These are phyloP conservation scores for Callopanchax toddi DNA, from an alignment of 2,113 vertebrate genomes.

Conservation along the genomic window DNA sequence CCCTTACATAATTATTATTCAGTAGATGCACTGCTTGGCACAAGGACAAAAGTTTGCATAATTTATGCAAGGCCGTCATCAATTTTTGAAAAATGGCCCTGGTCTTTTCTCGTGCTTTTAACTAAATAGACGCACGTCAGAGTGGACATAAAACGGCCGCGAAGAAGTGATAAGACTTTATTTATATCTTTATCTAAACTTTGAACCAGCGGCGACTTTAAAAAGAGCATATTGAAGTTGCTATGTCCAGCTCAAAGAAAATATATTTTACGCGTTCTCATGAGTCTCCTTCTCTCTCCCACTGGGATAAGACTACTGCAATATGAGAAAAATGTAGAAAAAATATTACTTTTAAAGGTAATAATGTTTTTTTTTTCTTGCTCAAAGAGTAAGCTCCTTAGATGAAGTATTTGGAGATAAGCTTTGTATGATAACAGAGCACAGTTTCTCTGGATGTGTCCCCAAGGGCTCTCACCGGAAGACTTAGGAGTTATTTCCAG, in stretches of 20 bases:
- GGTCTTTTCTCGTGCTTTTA: conserved; percentile 77
- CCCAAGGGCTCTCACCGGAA: conserved; percentile 60
- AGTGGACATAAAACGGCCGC: conserved; percentile 57
- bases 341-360: conserved; percentile 30
- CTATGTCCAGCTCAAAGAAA: conserved; percentile 44
- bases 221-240: conserved; percentile 41
- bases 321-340: conserved; percentile 13
- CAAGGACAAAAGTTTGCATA: conserved; percentile 85
- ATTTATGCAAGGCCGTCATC: conserved; percentile 86
- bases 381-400: conserved; percentile 22
- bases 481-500: conserved; percentile 67
- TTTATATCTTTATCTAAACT: conserved; percentile 80
- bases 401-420: conserved; percentile 53
- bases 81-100: conserved; percentile 80
- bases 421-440: conserved; percentile 35
- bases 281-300: conserved; percentile 6
- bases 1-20: conserved; percentile 81
- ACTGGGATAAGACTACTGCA: conserved; percentile 7
- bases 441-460: conserved; percentile 46
- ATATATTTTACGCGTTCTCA: conserved; percentile 33
- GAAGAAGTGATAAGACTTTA: conserved; percentile 63
- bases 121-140: conserved; percentile 74
- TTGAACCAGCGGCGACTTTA: conserved; percentile 52
- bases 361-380: conserved; percentile 13
- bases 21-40: conserved; percentile 79